Percentiles rank a stretch among this genome's conserved stretches.
phyloP scores from a whole-genome alignment of 1,140 invertebrate species.

The Bombus pyrosoma region DNA sequence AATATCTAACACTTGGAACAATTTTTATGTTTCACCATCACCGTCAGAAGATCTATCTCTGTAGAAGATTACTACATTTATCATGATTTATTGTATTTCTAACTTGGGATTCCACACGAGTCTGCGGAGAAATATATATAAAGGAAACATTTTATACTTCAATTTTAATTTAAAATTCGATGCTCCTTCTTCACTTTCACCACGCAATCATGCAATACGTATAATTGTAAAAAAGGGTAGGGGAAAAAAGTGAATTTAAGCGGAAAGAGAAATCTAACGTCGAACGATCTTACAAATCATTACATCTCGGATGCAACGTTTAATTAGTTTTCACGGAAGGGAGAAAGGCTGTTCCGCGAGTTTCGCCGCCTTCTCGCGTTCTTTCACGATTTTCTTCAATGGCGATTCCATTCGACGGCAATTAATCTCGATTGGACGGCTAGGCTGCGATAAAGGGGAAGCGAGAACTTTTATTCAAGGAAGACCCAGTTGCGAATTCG shows the following conservation, averaged over 20 bases:
- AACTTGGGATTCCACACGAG: too few species aligned
- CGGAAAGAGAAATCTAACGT: not conserved
- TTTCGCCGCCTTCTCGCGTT: not conserved
- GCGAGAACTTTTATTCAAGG: slow-evolving; percentile 37
- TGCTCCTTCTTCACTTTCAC: not conserved
- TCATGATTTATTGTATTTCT: not conserved
- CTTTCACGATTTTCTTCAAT: slow-evolving; percentile 45
- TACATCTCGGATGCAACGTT: not conserved
- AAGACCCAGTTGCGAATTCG: slow-evolving; percentile 48
- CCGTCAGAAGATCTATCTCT: not conserved
- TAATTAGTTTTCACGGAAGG: slow-evolving; percentile 3
- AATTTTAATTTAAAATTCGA: not conserved
- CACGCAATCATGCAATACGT: too few species aligned
- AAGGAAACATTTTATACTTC: too few species aligned
- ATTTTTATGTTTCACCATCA: not conserved
- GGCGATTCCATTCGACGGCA: slow-evolving; percentile 59
- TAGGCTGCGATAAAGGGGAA: slow-evolving; percentile 40
- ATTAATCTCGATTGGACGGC: slow-evolving; percentile 66
- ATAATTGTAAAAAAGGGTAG: not conserved
- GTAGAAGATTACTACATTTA: not conserved
- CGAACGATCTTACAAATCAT: not conserved
- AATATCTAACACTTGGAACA: not conserved
- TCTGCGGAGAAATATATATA: too few species aligned
- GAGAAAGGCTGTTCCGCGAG: not conserved
- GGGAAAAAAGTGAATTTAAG: not conserved